Conservation (phyloP, 2,797 vertebrate species). For the Hydrophis major region DNA sequence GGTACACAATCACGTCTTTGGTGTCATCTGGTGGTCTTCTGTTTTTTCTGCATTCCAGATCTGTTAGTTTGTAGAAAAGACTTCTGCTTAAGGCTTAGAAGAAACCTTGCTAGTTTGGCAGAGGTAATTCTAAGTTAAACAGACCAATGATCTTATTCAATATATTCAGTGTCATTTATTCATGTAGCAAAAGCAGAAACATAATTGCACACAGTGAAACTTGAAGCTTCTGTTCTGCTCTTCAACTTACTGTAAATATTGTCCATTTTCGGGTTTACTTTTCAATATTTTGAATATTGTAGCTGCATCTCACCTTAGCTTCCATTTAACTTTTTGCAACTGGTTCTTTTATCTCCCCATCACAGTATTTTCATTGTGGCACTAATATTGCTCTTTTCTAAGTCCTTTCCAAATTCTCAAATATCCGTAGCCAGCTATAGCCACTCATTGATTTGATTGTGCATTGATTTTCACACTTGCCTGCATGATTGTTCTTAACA, state of each 20-base stretch:
- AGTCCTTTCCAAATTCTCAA: background rate
- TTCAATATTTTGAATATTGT: background rate
- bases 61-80: background rate
- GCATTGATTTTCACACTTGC: background rate
- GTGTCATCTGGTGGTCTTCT: background rate
- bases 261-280: background rate
- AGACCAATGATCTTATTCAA: background rate
- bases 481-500: background rate
- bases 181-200: background rate
- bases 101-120: background rate
- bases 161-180: background rate
- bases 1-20: background rate
- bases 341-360: background rate
- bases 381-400: background rate
- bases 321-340: background rate
- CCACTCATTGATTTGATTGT: background rate
- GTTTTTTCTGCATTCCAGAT: background rate
- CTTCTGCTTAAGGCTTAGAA: background rate
- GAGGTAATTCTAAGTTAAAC: background rate
- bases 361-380: background rate
- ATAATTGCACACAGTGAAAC: background rate
- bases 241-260: background rate
- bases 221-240: background rate
- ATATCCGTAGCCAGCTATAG: background rate
- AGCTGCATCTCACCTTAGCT: background rate